phyloP scores from a whole-genome alignment of 2,888 invertebrate species.

The Microctonus brassicae region DNA sequence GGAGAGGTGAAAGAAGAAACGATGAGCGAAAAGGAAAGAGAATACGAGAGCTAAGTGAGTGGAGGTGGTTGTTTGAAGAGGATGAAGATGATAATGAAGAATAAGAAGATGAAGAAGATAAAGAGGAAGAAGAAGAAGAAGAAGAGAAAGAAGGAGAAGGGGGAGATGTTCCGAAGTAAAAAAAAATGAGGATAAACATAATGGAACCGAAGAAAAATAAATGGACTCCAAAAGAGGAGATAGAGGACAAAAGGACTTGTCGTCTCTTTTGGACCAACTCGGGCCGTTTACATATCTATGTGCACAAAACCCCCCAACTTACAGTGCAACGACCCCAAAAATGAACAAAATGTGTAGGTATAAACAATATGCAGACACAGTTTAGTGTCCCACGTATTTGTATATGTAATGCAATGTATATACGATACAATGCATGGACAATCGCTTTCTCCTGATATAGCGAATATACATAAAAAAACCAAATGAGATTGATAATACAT shows the following conservation, averaged over 20 bases:
- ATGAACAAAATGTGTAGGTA: neutral
- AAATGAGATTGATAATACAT: too few relatives aligned
- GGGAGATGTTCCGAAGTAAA: neutral
- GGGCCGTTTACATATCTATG: conserved; percentile 12
- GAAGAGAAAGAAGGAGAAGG: conserved; percentile 16
- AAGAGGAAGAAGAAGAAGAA: too few relatives aligned
- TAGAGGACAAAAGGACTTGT: conserved; percentile 51
- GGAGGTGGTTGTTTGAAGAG: neutral
- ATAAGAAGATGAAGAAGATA: conserved; percentile 12
- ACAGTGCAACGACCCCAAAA: conserved; percentile 17
- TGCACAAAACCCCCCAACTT: neutral
- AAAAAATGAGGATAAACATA: conserved; percentile 6
- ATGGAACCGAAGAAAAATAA: neutral
- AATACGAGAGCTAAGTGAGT: neutral
- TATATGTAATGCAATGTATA: neutral
- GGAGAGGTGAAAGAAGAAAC: conserved; percentile 53
- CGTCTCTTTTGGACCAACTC: conserved; percentile 36
- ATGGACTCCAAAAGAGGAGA: conserved; percentile 25
- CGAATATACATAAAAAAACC: too few relatives aligned
- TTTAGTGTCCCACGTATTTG: neutral
- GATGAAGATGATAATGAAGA: conserved; percentile 11
- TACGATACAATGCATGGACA: too few relatives aligned
- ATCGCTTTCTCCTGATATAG: neutral
- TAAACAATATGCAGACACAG: neutral
- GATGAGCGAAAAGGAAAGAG: conserved; percentile 22